A percentile compares a stretch with the other conserved stretches of the same genome.
Evolutionary conservation across 2,113 vertebrate genomes (phyloP).

Genomic region (Chaetops frenatus): DNA sequence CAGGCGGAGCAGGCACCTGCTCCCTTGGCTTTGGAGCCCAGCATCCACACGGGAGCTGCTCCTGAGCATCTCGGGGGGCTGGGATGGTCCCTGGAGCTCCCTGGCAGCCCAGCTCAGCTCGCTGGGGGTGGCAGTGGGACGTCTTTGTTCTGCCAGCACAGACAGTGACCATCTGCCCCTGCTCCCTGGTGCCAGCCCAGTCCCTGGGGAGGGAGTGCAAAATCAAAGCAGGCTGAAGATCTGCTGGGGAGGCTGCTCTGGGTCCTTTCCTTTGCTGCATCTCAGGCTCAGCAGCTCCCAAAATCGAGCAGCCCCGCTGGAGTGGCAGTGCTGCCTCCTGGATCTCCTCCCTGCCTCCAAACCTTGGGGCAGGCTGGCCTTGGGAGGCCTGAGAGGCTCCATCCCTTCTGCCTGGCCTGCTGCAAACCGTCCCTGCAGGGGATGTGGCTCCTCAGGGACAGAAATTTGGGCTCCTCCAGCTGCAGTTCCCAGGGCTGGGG

Average conservation of each 20-base stretch:
- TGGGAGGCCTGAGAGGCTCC: neutral
- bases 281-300: neutral
- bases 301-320: fast-evolving
- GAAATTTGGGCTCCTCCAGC: neutral
- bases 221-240: neutral
- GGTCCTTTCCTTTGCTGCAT: neutral
- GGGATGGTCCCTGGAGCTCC: neutral
- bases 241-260: neutral
- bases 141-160: neutral
- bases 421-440: neutral
- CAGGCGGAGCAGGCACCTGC: neutral
- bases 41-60: neutral
- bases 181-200: neutral
- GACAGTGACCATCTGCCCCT: neutral
- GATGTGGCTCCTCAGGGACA: neutral
- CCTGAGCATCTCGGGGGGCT: neutral
- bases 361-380: neutral
- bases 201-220: neutral
- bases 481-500: neutral
- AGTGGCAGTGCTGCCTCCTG: neutral
- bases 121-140: neutral
- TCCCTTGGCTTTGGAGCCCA: neutral
- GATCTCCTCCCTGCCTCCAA: neutral
- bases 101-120: neutral
- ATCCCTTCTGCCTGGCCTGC: neutral